Base-by-base conservation (phyloP, 2,797 vertebrate genomes). In the Megalops cyprinoides region DNA sequence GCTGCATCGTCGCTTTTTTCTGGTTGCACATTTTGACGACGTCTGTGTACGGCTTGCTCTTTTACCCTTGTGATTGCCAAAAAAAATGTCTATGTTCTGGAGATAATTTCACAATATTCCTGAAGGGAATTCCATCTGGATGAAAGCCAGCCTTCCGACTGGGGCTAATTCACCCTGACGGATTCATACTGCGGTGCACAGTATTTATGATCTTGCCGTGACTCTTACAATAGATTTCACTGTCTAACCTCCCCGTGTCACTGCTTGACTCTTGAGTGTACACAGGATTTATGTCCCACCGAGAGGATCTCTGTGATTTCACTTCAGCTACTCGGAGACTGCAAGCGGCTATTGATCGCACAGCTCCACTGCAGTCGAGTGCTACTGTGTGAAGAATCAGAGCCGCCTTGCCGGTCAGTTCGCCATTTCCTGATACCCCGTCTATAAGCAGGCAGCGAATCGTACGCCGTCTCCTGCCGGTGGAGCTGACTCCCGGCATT, bases 91-190 rank as follows among this genome's bases (percentile, higher is more conserved):
- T 56, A 34, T 75, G 60, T 76, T 71, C 53, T 76, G 74, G 76
- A 82, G 76, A 79, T 82, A 55, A 78, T 73, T 84, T 77, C 67
- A 67, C 53, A 49, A 62, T 74, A 56, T 53, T 79, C 53, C 73
- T 79, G 44, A 1, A 78, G 71, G 34, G 42, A 39, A 80, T 58
- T 73, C 74, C 53, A 39, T 76, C 53, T 81, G 79, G 84, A 78
- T 78, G 37, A 62, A 18, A 44, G 77, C 80, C 80, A 82, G 69
- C 51, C 44, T 78, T 74, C 28, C 23, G 46, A 39, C 56, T 44
- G 12, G 37, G 62, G 77, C 82, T 85, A 56, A 71, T 51, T 81
- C 69, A 58, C 71, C 62, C 56, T 65, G 65, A 78, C 76, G 39
- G 60, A 71, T 62, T 75, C 51, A 23, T 65, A 31, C 77, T 65